Conservation (phyloP, 2,113 vertebrate species). For the Onychostruthus taczanowskii region DNA sequence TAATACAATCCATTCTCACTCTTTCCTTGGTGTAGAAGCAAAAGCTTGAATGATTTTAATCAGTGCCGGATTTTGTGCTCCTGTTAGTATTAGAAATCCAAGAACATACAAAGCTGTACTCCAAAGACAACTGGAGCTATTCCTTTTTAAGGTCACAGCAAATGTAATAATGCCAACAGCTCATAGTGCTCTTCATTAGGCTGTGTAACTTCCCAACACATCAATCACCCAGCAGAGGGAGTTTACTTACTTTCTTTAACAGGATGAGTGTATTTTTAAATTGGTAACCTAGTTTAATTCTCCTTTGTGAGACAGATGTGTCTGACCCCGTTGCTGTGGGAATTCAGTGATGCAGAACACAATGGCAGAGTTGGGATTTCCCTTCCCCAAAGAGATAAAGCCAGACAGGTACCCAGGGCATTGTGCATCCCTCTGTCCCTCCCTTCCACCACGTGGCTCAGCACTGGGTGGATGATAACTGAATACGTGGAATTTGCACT, state of each 20-base stretch:
- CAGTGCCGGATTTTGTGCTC: background rate
- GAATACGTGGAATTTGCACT: background rate
- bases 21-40: background rate
- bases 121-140: background rate
- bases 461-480: background rate
- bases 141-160: slow-evolving; percentile 54
- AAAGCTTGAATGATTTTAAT: slow-evolving; percentile 44
- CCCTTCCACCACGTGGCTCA: background rate
- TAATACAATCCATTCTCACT: background rate
- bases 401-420: background rate
- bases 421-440: rapidly evolving
- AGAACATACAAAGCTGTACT: slow-evolving; percentile 12
- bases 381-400: background rate
- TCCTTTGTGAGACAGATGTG: background rate
- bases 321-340: background rate
- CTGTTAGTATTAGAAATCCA: slow-evolving; percentile 33
- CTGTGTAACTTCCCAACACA: background rate
- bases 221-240: background rate
- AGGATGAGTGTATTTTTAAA: background rate
- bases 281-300: background rate
- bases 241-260: background rate
- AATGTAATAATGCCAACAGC: slow-evolving; percentile 40
- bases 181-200: slow-evolving; percentile 29
- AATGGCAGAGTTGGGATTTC: background rate
- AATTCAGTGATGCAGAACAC: background rate